These are phyloP conservation scores for Phodopus roborovskii DNA, from an alignment of 2,113 vertebrate genomes.

Conservation along the genomic window DNA sequence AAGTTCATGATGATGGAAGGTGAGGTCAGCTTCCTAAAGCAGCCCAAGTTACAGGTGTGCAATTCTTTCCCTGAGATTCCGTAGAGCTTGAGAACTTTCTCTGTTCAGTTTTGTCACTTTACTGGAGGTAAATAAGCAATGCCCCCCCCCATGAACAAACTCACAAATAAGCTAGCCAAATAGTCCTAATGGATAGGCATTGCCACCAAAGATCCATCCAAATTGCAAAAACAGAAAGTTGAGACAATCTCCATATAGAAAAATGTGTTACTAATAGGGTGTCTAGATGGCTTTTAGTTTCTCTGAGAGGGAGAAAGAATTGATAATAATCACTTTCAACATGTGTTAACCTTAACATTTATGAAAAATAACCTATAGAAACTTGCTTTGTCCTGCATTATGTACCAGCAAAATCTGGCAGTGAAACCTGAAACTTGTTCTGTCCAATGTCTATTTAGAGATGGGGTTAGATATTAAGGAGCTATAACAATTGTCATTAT, in stretches of 20 bases:
- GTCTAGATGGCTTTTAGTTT: slow-evolving; percentile 9
- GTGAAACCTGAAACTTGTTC: background rate
- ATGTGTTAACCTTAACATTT: slow-evolving; percentile 2
- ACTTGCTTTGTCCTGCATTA: background rate
- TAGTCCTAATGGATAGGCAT: background rate
- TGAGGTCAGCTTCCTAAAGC: slow-evolving; percentile 70
- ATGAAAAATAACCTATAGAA: background rate
- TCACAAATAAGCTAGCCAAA: slow-evolving; percentile 5
- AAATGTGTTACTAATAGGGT: slow-evolving; percentile 22
- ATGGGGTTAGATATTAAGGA: background rate
- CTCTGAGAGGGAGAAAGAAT: background rate
- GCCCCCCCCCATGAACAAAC: too few relatives aligned
- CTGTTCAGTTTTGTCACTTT: background rate
- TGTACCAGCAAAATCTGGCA: background rate
- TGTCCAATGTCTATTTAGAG: background rate
- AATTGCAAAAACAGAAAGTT: slow-evolving; percentile 63
- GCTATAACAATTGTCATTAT: background rate
- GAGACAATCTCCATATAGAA: background rate
- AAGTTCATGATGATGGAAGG: slow-evolving; percentile 56
- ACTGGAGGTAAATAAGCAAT: slow-evolving; percentile 23
- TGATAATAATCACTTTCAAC: background rate
- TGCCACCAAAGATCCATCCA: background rate
- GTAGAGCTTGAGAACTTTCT: background rate
- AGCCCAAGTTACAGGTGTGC: slow-evolving; percentile 34
- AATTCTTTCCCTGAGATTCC: slow-evolving; percentile 26